Evolutionary conservation across 1,140 invertebrate genomes (phyloP).

Genomic region (Neodiprion lecontei): DNA sequence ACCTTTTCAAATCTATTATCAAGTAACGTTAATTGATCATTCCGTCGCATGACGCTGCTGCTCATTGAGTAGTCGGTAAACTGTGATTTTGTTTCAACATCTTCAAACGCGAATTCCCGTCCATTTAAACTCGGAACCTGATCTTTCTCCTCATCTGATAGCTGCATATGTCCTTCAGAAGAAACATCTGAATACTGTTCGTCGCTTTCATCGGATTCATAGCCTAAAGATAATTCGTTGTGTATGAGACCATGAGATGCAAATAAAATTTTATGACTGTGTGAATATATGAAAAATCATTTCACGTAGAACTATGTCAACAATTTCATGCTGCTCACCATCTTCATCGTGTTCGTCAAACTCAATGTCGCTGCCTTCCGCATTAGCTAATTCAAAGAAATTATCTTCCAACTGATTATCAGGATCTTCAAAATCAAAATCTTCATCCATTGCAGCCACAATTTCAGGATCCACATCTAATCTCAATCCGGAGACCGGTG

Average conservation of each 20-base stretch:
- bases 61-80: conserved; percentile 96
- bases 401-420: conserved; percentile 90
- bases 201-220: conserved; percentile 62
- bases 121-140: conserved; percentile 63
- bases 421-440: conserved; percentile 85
- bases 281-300: conserved; percentile 9
- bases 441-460: conserved; percentile 91
- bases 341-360: conserved; percentile 51
- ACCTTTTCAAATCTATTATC: conserved; percentile 94
- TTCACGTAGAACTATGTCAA: conserved; percentile 3
- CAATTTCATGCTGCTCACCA: conserved; percentile 38
- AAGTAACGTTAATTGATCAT: conserved; percentile 81
- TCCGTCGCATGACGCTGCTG: conserved; percentile 88
- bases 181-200: conserved; percentile 49
- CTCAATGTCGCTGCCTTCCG: conserved; percentile 53
- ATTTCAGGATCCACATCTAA: conserved; percentile 92
- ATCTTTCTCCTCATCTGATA: conserved; percentile 59
- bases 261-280: conserved; percentile 7
- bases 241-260: conserved; percentile 20
- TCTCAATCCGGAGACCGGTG: conserved; percentile 75
- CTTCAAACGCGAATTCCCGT: conserved; percentile 60
- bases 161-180: conserved; percentile 45
- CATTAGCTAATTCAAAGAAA: conserved; percentile 85
- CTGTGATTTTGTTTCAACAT: conserved; percentile 84
- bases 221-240: conserved; percentile 36